Evolutionary conservation across 2,797 vertebrate species (phyloP).

Genomic region (Pangasius macronema): DNA sequence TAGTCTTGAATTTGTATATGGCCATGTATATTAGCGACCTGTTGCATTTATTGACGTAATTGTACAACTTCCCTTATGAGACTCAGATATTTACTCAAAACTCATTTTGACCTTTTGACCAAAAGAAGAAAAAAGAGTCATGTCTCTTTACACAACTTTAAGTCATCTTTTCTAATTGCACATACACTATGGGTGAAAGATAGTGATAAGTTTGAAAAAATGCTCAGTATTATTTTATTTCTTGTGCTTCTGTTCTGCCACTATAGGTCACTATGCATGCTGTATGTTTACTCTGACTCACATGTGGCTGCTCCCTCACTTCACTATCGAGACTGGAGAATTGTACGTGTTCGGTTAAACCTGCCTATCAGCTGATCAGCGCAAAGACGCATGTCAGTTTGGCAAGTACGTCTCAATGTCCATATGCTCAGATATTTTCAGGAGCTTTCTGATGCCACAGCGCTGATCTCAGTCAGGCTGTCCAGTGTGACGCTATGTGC

Average conservation of each 20-base stretch:
- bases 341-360: conserved; percentile 37
- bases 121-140: too few relatives aligned
- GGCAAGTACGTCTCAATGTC: conserved; percentile 33
- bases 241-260: not conserved
- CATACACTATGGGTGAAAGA: not conserved
- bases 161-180: not conserved
- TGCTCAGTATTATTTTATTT: not conserved
- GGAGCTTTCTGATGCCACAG: conserved; percentile 49
- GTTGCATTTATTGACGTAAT: not conserved
- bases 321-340: conserved; percentile 15
- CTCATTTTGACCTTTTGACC: too few relatives aligned
- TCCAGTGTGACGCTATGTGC: conserved; percentile 24
- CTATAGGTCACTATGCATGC: not conserved
- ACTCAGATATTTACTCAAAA: too few relatives aligned
- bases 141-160: too few relatives aligned
- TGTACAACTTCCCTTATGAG: not conserved
- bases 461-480: conserved; percentile 26
- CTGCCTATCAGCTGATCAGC: conserved; percentile 18
- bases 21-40: not conserved
- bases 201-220: not conserved
- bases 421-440: conserved; percentile 51
- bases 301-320: not conserved
- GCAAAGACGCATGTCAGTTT: conserved; percentile 36
- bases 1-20: not conserved
- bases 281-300: not conserved